Evolutionary conservation across 2,797 vertebrate genomes (phyloP).

Genomic region (Paratrypauchen microcephalus): DNA sequence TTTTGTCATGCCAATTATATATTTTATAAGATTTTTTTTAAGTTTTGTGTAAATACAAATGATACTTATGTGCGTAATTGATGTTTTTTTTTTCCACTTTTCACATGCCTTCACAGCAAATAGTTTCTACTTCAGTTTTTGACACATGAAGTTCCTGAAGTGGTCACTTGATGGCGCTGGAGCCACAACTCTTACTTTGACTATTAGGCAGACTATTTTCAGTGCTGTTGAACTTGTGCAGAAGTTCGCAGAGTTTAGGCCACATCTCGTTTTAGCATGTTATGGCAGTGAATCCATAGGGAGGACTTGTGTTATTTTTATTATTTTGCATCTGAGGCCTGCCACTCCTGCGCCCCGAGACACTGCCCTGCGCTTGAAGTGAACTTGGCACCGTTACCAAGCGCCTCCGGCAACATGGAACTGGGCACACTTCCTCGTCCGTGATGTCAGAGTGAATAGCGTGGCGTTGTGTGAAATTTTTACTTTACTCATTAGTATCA

Average conservation of each 20-base stretch:
- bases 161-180: constrained; percentile 75
- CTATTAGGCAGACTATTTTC: not conserved
- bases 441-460: constrained; percentile 37
- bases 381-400: constrained; percentile 46
- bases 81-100: too few species aligned
- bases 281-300: not conserved
- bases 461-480: not conserved
- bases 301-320: constrained; percentile 20
- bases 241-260: constrained; percentile 8
- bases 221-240: not conserved
- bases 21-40: not conserved
- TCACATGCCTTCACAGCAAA: constrained; percentile 20
- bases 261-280: constrained; percentile 8
- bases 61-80: not conserved
- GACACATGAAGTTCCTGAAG: constrained; percentile 28
- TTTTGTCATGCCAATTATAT: not conserved
- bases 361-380: constrained; percentile 33
- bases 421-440: constrained; percentile 46
- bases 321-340: constrained; percentile 24
- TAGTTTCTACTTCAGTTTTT: constrained; percentile 20
- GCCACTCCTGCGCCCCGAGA: constrained; percentile 50
- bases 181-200: constrained; percentile 40
- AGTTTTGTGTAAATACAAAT: not conserved
- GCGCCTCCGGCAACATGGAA: constrained; percentile 34
- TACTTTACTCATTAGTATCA: not conserved